phyloP scores from a whole-genome alignment of 2,888 invertebrate genomes.

The Ametastegia equiseti region DNA sequence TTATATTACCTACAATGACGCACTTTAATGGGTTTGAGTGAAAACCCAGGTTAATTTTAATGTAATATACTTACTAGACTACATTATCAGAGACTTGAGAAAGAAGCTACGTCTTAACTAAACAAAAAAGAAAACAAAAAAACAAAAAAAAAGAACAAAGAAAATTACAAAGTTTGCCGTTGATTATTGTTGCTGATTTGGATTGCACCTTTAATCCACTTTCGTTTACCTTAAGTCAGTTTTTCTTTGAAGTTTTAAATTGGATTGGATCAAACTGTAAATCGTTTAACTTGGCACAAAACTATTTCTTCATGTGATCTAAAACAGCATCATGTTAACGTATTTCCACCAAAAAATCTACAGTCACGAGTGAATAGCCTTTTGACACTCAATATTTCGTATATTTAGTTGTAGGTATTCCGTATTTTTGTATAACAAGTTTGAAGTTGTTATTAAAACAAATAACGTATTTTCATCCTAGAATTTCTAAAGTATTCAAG shows the following conservation, averaged over 20 bases:
- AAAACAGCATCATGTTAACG: slow-evolving; percentile 30
- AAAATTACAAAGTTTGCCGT: slow-evolving; percentile 29
- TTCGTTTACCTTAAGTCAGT: neutral
- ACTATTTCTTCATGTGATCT: slow-evolving; percentile 25
- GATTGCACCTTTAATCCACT: slow-evolving; percentile 18
- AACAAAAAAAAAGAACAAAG: neutral
- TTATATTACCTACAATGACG: slow-evolving; percentile 64
- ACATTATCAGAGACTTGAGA: slow-evolving; percentile 41
- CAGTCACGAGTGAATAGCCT: slow-evolving; percentile 9
- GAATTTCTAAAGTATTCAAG: neutral
- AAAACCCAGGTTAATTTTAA: slow-evolving; percentile 47
- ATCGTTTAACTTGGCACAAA: slow-evolving; percentile 12
- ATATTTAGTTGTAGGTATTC: slow-evolving; percentile 27
- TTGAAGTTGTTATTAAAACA: slow-evolving; percentile 33
- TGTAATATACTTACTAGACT: slow-evolving; percentile 49
- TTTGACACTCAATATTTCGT: neutral
- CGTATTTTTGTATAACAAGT: slow-evolving; percentile 44
- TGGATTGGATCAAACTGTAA: neutral
- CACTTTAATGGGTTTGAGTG: slow-evolving; percentile 58
- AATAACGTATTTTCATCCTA: neutral
- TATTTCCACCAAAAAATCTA: neutral
- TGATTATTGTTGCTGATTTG: slow-evolving; percentile 37
- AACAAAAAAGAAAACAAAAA: slow-evolving; percentile 1
- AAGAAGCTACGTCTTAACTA: neutral
- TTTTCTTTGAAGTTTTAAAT: neutral